Evolutionary conservation across 1,140 invertebrate genomes (phyloP), one percentile per base, ranked within the genome.

Genomic region (Lanistes nyassanus): DNA sequence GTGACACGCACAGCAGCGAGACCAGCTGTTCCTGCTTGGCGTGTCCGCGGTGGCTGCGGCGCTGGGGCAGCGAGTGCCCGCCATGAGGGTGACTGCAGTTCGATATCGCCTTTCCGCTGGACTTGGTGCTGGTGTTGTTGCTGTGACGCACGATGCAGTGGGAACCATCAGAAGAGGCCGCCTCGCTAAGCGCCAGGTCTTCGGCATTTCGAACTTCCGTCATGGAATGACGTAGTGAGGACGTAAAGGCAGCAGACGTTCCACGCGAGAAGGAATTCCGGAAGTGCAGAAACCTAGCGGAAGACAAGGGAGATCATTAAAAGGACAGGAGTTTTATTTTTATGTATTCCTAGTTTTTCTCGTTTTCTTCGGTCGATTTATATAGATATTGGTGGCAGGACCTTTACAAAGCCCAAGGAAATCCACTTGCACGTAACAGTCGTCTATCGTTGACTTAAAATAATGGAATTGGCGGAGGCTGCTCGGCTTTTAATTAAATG

Each of bases 161-260:
- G 36, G 36, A 37, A 21, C 70, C 56, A 34, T 72, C 70, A 29
- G 68, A 75, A 21, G 74, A 75, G 19, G 42, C 62, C 0, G 42
- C 74, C 64, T 75, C 74, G 74, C 64, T 75, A 21, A 64, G 62
- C 0, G 47, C 53, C 19, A 67, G 34, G 53, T 75, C 74, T 47
- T 75, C 67, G 23, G 51, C 74, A 53, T 75, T 64, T 39, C 74
- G 74, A 26, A 75, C 53, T 34, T 75, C 74, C 53, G 74, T 75
- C 64, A 75, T 53, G 36, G 74, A 75, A 6, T 75, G 74, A 21
- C 65, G 64, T 53, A 53, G 13, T 4, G 65, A 58, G 19, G 74
- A 75, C 23, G 74, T 67, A 21, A 56, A 67, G 19, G 62, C 74
- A 6, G 64, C 74, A 1, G 74, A 75, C 47, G 55, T 66, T 47